These are phyloP conservation scores for Eleutherodactylus coqui DNA, from an alignment of 2,797 vertebrate species.

Conservation along the genomic window DNA sequence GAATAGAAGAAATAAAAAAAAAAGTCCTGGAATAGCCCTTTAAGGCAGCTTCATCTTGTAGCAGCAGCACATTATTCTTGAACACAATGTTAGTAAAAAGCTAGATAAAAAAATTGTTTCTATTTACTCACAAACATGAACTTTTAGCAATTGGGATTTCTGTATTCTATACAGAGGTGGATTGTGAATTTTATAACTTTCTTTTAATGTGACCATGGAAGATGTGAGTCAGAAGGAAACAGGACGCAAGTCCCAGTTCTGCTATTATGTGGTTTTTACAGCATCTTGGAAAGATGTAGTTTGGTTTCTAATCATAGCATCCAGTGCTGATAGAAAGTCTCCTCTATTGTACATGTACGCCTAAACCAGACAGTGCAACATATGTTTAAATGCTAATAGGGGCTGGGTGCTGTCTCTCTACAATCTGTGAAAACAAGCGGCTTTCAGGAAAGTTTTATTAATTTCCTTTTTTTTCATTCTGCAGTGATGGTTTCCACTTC, in stretches of 20 bases:
- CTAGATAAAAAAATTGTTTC: not conserved
- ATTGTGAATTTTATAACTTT: not conserved
- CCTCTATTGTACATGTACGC: not conserved
- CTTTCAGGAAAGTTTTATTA: slow-evolving; percentile 23
- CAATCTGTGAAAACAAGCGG: slow-evolving; percentile 20
- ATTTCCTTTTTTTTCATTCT: slow-evolving; percentile 37
- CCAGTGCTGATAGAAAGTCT: not conserved
- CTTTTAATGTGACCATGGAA: not conserved
- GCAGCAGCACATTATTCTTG: no score
- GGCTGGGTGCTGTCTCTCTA: slow-evolving; percentile 3
- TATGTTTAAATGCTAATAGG: not conserved
- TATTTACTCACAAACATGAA: not conserved
- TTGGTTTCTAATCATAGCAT: not conserved
- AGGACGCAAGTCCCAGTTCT: slow-evolving; percentile 30
- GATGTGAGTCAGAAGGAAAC: slow-evolving; percentile 19
- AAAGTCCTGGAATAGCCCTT: no score
- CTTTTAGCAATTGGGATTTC: not conserved
- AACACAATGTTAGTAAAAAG: no score
- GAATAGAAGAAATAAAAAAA: no score
- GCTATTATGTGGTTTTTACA: slow-evolving; percentile 14
- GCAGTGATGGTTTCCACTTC: slow-evolving; percentile 4
- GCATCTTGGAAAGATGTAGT: slow-evolving; percentile 37
- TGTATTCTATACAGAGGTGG: not conserved
- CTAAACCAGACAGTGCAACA: not conserved
- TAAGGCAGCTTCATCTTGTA: no score